Evolutionary conservation across 1,140 invertebrate genomes (phyloP).

Genomic region (Dreissena rostriformis): DNA sequence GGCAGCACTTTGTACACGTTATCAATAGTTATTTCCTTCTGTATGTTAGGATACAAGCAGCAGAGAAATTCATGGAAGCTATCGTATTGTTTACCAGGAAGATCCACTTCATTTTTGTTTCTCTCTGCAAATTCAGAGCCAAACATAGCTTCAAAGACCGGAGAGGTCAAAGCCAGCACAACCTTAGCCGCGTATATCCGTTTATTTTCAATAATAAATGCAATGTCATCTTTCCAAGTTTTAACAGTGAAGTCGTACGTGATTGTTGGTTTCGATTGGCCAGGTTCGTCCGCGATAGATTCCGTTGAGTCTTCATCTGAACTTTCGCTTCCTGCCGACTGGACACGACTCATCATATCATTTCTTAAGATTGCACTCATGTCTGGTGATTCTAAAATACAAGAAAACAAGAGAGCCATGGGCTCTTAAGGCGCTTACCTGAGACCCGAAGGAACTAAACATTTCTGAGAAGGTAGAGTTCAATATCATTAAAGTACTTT

Average conservation of each 20-base stretch:
- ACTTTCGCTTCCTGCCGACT: neutral
- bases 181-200: conserved; percentile 13
- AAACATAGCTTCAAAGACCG: conserved; percentile 41
- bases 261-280: neutral
- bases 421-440: no score
- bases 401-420: no score
- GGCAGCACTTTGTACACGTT: conserved; percentile 18
- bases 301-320: neutral
- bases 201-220: conserved; percentile 17
- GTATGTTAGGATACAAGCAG: conserved; percentile 18
- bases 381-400: no score
- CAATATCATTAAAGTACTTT: no score
- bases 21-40: neutral
- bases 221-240: conserved; percentile 21
- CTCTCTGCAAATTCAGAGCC: conserved; percentile 11
- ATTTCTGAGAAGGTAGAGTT: no score
- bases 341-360: neutral
- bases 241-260: conserved; percentile 14
- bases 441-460: no score
- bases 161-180: conserved; percentile 14
- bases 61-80: conserved; percentile 18
- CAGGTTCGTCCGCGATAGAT: neutral
- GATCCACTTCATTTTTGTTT: conserved; percentile 5
- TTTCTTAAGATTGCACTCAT: no score
- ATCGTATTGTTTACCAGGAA: conserved; percentile 21